These are phyloP conservation scores for Mastacembelus armatus DNA, from an alignment of 2,797 vertebrate genomes.

Conservation along the genomic window DNA sequence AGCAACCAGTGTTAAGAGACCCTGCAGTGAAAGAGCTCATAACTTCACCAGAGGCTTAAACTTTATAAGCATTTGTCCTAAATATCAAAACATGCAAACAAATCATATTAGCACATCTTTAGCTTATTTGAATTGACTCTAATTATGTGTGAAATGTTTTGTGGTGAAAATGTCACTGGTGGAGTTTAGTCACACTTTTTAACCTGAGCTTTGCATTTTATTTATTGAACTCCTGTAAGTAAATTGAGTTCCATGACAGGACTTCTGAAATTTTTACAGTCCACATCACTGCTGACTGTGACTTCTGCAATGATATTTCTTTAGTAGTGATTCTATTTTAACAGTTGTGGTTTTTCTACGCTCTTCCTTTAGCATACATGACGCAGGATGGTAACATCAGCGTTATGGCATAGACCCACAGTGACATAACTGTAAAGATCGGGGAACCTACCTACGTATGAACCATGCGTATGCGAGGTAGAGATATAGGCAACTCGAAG, in stretches of 20 bases:
- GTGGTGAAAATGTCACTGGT: not conserved
- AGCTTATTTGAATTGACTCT: not conserved
- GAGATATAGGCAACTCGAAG: conserved; percentile 27
- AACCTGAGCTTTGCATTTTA: not conserved
- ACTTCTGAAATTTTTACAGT: not conserved
- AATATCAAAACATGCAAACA: not conserved
- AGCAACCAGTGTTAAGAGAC: not conserved
- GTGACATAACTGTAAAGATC: conserved; percentile 54
- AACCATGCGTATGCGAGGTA: conserved; percentile 27
- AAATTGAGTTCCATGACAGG: too few species aligned
- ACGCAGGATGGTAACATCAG: too few species aligned
- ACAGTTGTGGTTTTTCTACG: conserved; percentile 1
- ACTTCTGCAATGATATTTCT: not conserved
- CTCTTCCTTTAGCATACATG: conserved; percentile 40
- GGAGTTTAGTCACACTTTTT: not conserved
- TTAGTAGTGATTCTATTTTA: not conserved
- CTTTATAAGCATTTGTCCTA: not conserved
- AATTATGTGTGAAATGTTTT: not conserved
- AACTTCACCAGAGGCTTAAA: not conserved
- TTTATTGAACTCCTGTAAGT: not conserved
- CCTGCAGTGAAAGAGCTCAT: conserved; percentile 1
- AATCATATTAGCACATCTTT: not conserved
- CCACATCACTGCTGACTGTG: not conserved
- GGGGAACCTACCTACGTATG: conserved; percentile 43
- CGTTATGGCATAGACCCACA: too few species aligned